Evolutionary conservation across 2,797 vertebrate species (phyloP).

Genomic region (Gallinago nigripennis): DNA sequence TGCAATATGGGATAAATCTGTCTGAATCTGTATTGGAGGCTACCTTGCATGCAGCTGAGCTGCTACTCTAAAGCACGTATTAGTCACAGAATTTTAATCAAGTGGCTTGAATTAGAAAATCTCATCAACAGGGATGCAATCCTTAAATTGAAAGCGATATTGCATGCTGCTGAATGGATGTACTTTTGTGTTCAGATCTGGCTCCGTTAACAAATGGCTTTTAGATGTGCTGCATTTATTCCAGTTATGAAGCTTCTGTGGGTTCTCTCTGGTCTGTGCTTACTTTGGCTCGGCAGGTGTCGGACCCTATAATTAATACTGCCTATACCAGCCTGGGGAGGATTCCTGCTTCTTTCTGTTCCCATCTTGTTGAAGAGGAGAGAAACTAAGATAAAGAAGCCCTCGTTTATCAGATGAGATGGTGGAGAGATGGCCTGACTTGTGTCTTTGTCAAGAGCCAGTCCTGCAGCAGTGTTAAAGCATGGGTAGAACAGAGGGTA

Average conservation of each 20-base stretch:
- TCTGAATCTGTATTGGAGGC: not conserved
- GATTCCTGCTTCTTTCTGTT: not conserved
- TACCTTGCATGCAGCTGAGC: not conserved
- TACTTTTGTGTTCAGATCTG: not conserved
- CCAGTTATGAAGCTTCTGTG: not conserved
- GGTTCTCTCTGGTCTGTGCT: not conserved
- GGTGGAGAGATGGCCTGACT: not conserved
- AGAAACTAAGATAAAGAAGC: not conserved
- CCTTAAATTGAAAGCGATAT: not conserved
- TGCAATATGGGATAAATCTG: not conserved
- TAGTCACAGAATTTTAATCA: constrained; percentile 47
- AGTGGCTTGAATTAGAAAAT: constrained; percentile 27
- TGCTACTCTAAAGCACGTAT: constrained; percentile 12
- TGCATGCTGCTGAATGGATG: not conserved
- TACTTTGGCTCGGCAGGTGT: not conserved
- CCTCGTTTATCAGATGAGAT: not conserved
- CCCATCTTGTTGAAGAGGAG: not conserved
- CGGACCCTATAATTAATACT: not conserved
- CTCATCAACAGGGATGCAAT: not conserved
- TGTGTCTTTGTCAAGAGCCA: not conserved
- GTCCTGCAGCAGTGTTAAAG: not conserved
- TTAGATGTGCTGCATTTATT: not conserved
- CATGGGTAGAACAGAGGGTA: not conserved
- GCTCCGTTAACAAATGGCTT: not conserved
- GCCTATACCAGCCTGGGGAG: not conserved